Percentiles rank a stretch among this genome's conserved stretches.
phyloP scores from a whole-genome alignment of 2,113 vertebrate genomes.

The Aphyosemion australe region DNA sequence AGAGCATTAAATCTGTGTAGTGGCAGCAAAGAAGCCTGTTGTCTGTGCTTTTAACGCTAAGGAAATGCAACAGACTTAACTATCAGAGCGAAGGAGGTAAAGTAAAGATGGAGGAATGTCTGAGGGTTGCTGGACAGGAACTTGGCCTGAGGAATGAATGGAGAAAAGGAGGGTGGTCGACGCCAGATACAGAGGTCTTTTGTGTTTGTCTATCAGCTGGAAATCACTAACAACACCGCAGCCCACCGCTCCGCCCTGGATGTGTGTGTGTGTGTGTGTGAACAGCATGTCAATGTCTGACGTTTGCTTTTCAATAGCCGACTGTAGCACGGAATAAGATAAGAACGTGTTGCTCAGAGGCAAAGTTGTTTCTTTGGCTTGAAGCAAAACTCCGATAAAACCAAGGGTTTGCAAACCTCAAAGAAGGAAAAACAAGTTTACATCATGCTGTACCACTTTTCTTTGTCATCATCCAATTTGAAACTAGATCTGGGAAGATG shows the following conservation, averaged over 20 bases:
- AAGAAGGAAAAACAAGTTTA: conserved; percentile 4
- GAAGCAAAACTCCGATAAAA: conserved; percentile 31
- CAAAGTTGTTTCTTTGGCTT: conserved; percentile 26
- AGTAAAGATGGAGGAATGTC: conserved; percentile 22
- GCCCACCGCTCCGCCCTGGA: conserved; percentile 19
- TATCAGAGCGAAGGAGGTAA: neutral
- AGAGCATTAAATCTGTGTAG: neutral
- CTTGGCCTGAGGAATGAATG: conserved; percentile 30
- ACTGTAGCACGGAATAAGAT: conserved; percentile 44
- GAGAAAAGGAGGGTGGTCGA: conserved; percentile 34
- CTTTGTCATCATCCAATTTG: neutral
- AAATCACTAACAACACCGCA: conserved; percentile 64
- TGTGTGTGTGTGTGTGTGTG: conserved; percentile 21
- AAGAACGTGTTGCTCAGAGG: conserved; percentile 34
- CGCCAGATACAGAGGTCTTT: conserved; percentile 59
- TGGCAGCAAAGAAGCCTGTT: conserved; percentile 18
- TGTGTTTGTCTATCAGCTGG: conserved; percentile 72
- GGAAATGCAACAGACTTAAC: neutral
- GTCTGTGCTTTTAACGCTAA: conserved; percentile 1
- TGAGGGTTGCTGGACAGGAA: conserved; percentile 31
- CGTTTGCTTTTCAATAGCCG: conserved; percentile 60
- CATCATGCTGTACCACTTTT: conserved; percentile 7
- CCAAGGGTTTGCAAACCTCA: neutral
- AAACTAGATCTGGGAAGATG: neutral
- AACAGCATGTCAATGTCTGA: conserved; percentile 43